Conservation (phyloP, 2,888 invertebrate genomes). For the Lasioglossum figueresi region DNA sequence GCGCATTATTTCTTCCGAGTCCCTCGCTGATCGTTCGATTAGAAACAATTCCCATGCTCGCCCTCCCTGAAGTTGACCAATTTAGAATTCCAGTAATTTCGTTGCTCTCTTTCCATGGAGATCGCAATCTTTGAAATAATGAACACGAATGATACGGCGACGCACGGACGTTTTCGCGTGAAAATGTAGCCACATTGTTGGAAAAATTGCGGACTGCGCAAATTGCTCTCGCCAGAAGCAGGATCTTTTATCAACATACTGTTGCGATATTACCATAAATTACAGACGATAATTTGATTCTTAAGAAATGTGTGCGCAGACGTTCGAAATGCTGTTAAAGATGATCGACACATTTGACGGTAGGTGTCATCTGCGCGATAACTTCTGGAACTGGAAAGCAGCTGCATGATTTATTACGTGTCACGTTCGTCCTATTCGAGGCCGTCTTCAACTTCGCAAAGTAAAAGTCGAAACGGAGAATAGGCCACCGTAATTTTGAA, state of each 20-base stretch:
- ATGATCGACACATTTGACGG: not conserved
- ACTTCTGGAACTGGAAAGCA: not conserved
- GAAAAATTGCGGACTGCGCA: not conserved
- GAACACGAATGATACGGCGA: not conserved
- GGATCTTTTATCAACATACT: not conserved
- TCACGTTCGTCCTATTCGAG: not conserved
- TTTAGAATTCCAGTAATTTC: not conserved
- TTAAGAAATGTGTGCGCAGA: not conserved
- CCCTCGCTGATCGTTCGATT: conserved; percentile 9
- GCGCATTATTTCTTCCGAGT: not conserved
- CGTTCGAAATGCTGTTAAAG: not conserved
- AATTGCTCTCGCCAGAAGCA: not conserved
- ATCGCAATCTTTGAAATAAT: not conserved
- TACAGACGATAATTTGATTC: not conserved
- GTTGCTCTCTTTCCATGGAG: not conserved
- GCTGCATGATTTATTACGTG: not conserved
- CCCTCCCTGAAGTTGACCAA: not conserved
- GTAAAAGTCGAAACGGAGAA: not conserved
- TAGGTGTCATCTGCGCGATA: not conserved
- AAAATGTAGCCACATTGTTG: not conserved
- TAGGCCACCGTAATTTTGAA: not conserved
- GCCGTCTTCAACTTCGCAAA: not conserved
- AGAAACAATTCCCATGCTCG: conserved; percentile 6
- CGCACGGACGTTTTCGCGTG: not conserved
- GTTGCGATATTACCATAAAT: not conserved